Evolutionary conservation across 2,113 vertebrate species (phyloP).

Genomic region (Sminthopsis crassicaudata): DNA sequence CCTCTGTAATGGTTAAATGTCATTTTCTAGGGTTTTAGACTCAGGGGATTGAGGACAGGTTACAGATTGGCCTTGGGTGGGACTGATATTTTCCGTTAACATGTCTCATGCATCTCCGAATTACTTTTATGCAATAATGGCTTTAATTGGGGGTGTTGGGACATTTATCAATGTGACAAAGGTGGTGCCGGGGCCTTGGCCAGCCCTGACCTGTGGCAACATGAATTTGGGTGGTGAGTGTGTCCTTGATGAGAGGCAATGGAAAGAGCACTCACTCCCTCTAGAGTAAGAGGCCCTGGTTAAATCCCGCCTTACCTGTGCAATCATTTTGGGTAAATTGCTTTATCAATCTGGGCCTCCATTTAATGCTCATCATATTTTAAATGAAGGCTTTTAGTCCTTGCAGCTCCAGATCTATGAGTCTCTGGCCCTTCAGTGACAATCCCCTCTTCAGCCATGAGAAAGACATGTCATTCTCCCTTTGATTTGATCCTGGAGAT

Average conservation of each 20-base stretch:
- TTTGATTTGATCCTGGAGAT: neutral
- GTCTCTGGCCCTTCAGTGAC: neutral
- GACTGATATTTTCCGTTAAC: neutral
- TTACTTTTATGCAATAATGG: neutral
- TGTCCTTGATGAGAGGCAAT: neutral
- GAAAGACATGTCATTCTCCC: neutral
- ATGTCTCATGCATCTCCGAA: neutral
- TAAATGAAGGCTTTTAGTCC: neutral
- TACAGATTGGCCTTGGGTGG: neutral
- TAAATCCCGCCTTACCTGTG: neutral
- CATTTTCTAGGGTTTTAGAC: constrained; percentile 17
- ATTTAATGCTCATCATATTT: neutral
- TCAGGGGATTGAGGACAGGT: neutral
- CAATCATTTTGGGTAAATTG: neutral
- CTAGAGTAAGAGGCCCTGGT: neutral
- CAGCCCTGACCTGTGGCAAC: neutral
- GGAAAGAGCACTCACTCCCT: neutral
- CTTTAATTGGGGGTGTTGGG: neutral
- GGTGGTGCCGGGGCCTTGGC: neutral
- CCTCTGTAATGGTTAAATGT: neutral
- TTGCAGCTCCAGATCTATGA: neutral
- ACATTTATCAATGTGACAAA: neutral
- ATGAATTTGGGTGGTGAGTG: neutral
- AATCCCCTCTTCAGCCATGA: neutral
- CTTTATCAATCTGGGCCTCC: neutral